phyloP scores from a whole-genome alignment of 2,113 vertebrate species.

The Psophia crepitans region DNA sequence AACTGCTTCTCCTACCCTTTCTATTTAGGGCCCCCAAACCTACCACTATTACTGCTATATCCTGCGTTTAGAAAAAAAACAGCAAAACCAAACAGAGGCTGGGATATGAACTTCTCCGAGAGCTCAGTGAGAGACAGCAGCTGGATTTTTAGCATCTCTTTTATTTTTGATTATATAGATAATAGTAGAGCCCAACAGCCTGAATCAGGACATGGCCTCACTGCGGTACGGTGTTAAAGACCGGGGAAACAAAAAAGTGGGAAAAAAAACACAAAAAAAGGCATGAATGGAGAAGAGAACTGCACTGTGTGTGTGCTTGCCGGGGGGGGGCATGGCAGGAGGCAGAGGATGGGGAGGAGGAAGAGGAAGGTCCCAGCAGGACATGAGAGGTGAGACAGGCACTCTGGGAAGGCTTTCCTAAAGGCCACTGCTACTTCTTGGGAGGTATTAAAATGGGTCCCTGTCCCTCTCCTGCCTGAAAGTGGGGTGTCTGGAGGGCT shows the following conservation, averaged over 20 bases:
- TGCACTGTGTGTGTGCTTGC: not conserved
- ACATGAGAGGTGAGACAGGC: not conserved
- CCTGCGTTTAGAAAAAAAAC: not conserved
- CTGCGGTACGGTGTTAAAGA: not conserved
- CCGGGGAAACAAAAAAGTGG: no score
- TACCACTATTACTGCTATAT: slow-evolving; percentile 17
- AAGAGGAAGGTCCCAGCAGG: not conserved
- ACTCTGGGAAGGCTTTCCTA: not conserved
- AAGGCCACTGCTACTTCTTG: not conserved
- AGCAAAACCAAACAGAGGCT: not conserved
- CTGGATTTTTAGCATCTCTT: slow-evolving; percentile 41
- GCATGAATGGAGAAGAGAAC: not conserved
- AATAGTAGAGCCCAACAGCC: not conserved
- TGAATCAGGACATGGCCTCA: not conserved
- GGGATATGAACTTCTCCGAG: slow-evolving; percentile 9
- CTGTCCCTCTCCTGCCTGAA: not conserved
- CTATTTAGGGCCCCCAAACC: slow-evolving; percentile 40
- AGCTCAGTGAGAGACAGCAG: slow-evolving; percentile 35
- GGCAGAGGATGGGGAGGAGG: not conserved
- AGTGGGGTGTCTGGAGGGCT: not conserved
- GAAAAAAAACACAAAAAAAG: not conserved
- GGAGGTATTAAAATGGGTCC: not conserved
- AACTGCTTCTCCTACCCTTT: slow-evolving; percentile 64
- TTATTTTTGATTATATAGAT: slow-evolving; percentile 8
- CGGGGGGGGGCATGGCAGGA: not conserved